Evolutionary conservation across 2,113 vertebrate species (phyloP).

Genomic region (Petrocephalus microphthalmus): DNA sequence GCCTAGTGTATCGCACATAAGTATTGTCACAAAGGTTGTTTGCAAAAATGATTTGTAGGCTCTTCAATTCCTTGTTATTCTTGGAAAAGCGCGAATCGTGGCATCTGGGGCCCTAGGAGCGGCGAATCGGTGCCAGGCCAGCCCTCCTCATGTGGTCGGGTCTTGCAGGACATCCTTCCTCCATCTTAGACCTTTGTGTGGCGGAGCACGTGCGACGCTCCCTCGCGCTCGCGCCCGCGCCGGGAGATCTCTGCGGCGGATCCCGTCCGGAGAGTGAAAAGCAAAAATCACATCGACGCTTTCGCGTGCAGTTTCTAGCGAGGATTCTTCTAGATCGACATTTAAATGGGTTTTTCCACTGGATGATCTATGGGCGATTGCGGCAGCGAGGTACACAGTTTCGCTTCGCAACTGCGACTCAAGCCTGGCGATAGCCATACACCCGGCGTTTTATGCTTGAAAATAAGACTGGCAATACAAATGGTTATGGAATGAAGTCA

Average conservation of each 20-base stretch:
- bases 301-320: neutral
- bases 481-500: neutral
- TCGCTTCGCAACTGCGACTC: neutral
- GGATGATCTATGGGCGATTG: neutral
- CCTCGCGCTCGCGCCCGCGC: neutral
- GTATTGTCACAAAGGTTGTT: neutral
- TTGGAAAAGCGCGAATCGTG: neutral
- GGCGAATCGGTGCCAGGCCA: neutral
- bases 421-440: neutral
- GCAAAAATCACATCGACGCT: neutral
- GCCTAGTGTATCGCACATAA: neutral
- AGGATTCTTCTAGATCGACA: neutral
- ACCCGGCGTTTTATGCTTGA: neutral
- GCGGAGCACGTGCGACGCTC: constrained; percentile 1
- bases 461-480: neutral
- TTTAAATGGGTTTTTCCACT: neutral
- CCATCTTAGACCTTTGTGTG: constrained; percentile 16
- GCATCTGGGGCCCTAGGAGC: neutral
- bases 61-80: neutral
- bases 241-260: neutral
- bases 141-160: neutral
- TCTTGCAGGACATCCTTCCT: constrained; percentile 14
- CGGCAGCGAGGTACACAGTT: neutral
- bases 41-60: neutral
- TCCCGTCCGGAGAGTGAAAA: neutral